These are phyloP conservation scores for Corythornis madagascariensis DNA, from an alignment of 2,113 vertebrate species.

Conservation along the genomic window DNA sequence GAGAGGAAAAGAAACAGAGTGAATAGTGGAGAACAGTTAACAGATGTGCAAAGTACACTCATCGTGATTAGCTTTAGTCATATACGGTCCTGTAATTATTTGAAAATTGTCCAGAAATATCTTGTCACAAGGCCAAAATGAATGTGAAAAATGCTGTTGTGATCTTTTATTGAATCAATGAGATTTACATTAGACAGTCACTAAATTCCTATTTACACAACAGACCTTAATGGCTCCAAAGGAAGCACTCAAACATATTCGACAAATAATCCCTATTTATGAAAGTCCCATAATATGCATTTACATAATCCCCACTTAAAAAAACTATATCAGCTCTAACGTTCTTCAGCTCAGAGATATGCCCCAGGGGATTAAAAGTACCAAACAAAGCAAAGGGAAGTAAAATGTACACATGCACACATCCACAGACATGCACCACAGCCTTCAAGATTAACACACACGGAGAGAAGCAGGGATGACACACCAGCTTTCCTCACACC, in stretches of 20 bases:
- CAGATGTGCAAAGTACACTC: not conserved
- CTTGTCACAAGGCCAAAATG: not conserved
- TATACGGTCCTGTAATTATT: not conserved
- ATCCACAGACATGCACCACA: not conserved
- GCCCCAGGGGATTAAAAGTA: slow-evolving; percentile 36
- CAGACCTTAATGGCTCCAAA: slow-evolving; percentile 50
- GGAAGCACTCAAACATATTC: slow-evolving; percentile 44
- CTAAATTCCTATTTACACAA: slow-evolving; percentile 64
- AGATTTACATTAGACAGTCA: slow-evolving; percentile 39
- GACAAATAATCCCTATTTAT: slow-evolving; percentile 63
- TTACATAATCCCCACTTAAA: slow-evolving; percentile 69
- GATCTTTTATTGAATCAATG: slow-evolving; percentile 45
- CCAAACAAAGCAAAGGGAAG: slow-evolving; percentile 16
- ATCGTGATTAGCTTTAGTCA: not conserved
- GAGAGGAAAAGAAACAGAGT: not conserved
- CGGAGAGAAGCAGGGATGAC: not conserved
- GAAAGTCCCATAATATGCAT: slow-evolving; percentile 57
- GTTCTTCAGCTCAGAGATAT: slow-evolving; percentile 44
- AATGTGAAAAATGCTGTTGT: not conserved
- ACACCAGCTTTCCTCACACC: not conserved
- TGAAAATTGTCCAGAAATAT: slow-evolving; percentile 9
- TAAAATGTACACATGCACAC: not conserved
- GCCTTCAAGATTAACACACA: not conserved
- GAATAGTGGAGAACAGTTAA: not conserved
- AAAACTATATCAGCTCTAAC: slow-evolving; percentile 42